Evolutionary conservation across 2,888 invertebrate genomes (phyloP).

Genomic region (Oasisia sp.): DNA sequence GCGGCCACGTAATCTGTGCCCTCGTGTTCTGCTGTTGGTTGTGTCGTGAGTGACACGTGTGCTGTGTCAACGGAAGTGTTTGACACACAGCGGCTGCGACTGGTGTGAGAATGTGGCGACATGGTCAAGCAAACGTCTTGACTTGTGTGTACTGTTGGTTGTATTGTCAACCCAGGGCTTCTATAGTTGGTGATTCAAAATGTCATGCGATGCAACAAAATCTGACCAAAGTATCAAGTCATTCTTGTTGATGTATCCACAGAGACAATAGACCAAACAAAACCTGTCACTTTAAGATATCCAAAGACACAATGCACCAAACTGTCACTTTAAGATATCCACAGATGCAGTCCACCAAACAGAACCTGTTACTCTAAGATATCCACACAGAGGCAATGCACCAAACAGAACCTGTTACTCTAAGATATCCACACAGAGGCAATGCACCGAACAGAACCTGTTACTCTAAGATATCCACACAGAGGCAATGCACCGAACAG

Average conservation of each 20-base stretch:
- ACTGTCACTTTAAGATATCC: too few species aligned
- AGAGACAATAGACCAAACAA: not conserved
- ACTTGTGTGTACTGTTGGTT: not conserved
- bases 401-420: too few species aligned
- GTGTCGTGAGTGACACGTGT: not conserved
- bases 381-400: not conserved
- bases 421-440: too few species aligned
- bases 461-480: not conserved
- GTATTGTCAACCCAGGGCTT: not conserved
- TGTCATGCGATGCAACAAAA: not conserved
- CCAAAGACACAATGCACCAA: not conserved
- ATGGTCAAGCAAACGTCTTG: not conserved
- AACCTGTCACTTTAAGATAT: not conserved
- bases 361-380: not conserved
- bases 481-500: not conserved
- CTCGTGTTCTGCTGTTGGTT: not conserved
- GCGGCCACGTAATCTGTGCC: not conserved
- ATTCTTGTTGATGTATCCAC: too few species aligned
- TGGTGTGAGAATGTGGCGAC: not conserved
- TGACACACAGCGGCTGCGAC: not conserved
- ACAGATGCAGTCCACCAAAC: not conserved
- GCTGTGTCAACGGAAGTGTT: not conserved
- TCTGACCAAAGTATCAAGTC: not conserved
- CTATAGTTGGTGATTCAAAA: too few species aligned
- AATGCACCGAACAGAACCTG: not conserved